A percentile compares a stretch with the other conserved stretches of the same genome.
phyloP scores from a whole-genome alignment of 2,797 vertebrate genomes.

The Denticeps clupeoides region DNA sequence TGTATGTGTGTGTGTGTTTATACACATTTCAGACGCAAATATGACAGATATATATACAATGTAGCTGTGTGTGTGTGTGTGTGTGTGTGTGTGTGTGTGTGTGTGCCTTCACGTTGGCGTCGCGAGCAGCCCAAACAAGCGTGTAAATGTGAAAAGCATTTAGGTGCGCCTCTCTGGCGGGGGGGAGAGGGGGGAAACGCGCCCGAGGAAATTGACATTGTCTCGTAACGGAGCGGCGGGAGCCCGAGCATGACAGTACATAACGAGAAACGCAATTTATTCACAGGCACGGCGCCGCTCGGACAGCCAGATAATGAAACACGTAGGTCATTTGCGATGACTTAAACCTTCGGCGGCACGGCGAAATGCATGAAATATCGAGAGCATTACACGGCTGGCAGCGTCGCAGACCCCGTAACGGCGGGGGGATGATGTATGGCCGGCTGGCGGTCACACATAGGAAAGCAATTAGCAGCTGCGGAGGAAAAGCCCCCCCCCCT shows the following conservation, averaged over 20 bases:
- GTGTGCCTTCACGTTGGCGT: constrained; percentile 14
- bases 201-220: constrained; percentile 46
- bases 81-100: constrained; percentile 24
- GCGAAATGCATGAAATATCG: constrained; percentile 92
- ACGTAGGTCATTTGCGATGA: constrained; percentile 95
- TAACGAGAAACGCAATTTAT: constrained; percentile 98
- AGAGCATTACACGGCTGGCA: constrained; percentile 82
- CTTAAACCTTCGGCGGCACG: constrained; percentile 87
- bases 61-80: constrained; percentile 14
- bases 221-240: constrained; percentile 44
- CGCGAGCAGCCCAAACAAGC: constrained; percentile 13
- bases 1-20: constrained; percentile 18
- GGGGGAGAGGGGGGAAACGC: constrained; percentile 42
- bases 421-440: constrained; percentile 53
- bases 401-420: constrained; percentile 65
- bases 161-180: constrained; percentile 23
- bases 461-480: constrained; percentile 56
- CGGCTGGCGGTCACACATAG: constrained; percentile 45
- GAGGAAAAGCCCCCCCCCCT: constrained; percentile 42
- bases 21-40: no score
- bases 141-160: constrained; percentile 23
- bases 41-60: no score
- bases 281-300: constrained; percentile 82
- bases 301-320: constrained; percentile 98
- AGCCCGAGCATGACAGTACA: constrained; percentile 61